Evolutionary conservation across 1,140 invertebrate genomes (phyloP), one percentile per base, ranked within the genome.

Genomic region (Pteromalus puparum): DNA sequence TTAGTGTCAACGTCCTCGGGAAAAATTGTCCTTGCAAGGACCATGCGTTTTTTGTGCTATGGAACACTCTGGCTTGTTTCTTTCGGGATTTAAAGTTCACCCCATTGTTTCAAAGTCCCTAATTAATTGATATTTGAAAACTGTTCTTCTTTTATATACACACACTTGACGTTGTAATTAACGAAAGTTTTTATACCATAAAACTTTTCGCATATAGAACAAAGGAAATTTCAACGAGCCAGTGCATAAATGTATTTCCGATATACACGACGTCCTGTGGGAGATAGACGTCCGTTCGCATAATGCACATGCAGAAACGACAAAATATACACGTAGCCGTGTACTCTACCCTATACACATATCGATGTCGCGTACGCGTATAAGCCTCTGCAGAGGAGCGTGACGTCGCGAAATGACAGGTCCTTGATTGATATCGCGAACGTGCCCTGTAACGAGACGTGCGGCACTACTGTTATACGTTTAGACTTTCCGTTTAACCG

Each of bases 21-120:
- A 48, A 76, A 76, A 76, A 76, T 30, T 28, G 68, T 30, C 68
- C 26, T 26, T 70, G 10, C 68, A 70, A n/a, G 24, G 68, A 18
- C 68, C 28, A 30, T 30, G 28, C 10, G 68, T 70, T 70, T 61
- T 61, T 61, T 6, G 48, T 15, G 18, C 42, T 42, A 42, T 4
- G 46, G 5, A 15, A n/a, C 18, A 61, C 53, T 21, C 21, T n/a
- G 53, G 53, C 53, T 61, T 5, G 18, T 61, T 30, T 61, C 53
- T 61, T 21, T 21, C 53, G 53, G 15, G 53, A 61, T n/a, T 61
- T 61, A 21, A n/a, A 61, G 53, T n/a, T 61, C 21, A n/a, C 53
- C 18, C 53, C 18, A 18, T 61, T 21, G 15, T 61, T 18, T 48
- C n/a, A 13, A 18, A 18, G 0, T 48, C 13, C 46, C 42, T 9